A percentile compares a stretch with the other conserved stretches of the same genome.
phyloP scores from a whole-genome alignment of 2,888 invertebrate species.

The Prostheceraeus crozeri region DNA sequence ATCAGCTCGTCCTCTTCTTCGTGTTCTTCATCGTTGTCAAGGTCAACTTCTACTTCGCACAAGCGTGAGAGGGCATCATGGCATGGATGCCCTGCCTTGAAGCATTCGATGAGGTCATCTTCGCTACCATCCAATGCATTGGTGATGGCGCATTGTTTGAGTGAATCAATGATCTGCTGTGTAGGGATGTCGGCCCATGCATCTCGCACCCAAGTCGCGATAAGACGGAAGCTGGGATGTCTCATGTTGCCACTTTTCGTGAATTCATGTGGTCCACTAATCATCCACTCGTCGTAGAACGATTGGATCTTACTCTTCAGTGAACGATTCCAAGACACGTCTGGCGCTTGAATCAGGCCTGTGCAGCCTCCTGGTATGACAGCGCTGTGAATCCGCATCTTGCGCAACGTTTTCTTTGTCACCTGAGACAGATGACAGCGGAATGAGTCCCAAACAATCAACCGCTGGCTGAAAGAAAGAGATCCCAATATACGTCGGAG shows the following conservation, averaged over 20 bases:
- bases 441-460: conserved; percentile 42
- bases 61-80: no score
- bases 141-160: conserved; percentile 1
- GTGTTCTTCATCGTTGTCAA: no score
- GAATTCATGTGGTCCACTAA: background rate
- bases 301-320: conserved; percentile 37
- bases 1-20: no score
- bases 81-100: background rate
- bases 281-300: conserved; percentile 35
- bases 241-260: background rate
- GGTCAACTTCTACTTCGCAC: no score
- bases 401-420: conserved; percentile 39
- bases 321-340: conserved; percentile 40
- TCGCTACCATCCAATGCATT: background rate
- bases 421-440: conserved; percentile 39
- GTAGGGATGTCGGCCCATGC: conserved; percentile 1
- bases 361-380: conserved; percentile 43
- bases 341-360: conserved; percentile 41
- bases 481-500: conserved; percentile 36
- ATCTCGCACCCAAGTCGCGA: background rate
- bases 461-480: conserved; percentile 36
- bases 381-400: conserved; percentile 35
- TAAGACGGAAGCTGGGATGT: background rate
- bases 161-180: background rate
- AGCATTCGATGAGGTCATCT: conserved; percentile 8